These are phyloP conservation scores for Colaptes auratus DNA, from an alignment of 2,113 vertebrate species.

Conservation along the genomic window DNA sequence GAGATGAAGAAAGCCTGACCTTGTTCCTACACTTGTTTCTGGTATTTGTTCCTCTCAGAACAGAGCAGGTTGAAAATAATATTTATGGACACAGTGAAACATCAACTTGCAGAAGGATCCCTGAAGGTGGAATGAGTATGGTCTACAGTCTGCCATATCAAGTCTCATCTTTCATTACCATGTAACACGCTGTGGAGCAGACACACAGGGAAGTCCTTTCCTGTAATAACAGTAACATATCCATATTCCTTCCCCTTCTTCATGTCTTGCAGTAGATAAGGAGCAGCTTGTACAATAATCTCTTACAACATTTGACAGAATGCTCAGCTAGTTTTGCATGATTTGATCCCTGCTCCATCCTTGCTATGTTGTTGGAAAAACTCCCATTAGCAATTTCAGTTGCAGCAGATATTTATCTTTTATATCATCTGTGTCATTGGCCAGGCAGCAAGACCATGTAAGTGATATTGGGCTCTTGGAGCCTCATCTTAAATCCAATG, in stretches of 20 bases:
- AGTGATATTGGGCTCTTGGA: neutral
- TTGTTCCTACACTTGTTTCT: neutral
- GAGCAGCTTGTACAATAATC: neutral
- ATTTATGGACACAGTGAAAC: neutral
- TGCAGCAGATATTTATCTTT: neutral
- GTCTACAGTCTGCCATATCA: neutral
- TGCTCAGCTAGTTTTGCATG: neutral
- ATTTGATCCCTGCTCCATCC: neutral
- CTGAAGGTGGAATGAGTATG: neutral
- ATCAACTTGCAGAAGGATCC: neutral
- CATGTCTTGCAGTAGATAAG: neutral
- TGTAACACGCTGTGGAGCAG: accelerated
- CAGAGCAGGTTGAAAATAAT: neutral
- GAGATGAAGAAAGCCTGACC: neutral
- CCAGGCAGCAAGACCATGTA: neutral
- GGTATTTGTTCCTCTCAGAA: neutral
- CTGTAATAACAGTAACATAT: neutral
- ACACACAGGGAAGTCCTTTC: neutral
- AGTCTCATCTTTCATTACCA: neutral
- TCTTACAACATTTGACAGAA: neutral
- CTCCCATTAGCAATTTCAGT: neutral
- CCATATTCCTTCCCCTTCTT: neutral
- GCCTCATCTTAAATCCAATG: neutral
- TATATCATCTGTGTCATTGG: neutral
- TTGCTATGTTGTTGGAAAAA: neutral